Evolutionary conservation across 2,888 invertebrate genomes (phyloP).

Genomic region (Megastigmus dorsalis): DNA sequence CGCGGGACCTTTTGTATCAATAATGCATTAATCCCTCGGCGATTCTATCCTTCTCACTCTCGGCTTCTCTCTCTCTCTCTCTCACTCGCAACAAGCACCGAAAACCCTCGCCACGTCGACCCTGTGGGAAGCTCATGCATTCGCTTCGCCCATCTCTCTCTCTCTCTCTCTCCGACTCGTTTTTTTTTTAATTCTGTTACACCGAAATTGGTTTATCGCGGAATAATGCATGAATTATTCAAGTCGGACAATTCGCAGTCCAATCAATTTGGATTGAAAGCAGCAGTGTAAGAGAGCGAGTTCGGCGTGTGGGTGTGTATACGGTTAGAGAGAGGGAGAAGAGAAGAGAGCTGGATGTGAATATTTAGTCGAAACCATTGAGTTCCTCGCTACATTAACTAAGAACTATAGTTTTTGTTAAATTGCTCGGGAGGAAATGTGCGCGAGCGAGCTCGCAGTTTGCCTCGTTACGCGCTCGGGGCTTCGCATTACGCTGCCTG

Average conservation of each 20-base stretch:
- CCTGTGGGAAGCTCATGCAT: constrained; percentile 15
- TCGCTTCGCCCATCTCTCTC: background rate
- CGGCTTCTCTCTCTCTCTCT: background rate
- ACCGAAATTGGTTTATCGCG: constrained; percentile 70
- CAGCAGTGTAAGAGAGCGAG: constrained; percentile 40
- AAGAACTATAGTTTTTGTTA: constrained; percentile 49
- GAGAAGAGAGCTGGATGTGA: constrained; percentile 21
- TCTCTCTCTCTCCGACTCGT: constrained; percentile 45
- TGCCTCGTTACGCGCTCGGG: background rate
- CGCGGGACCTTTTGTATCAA: constrained; percentile 42
- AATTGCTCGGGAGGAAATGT: constrained; percentile 33
- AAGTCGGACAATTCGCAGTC: constrained; percentile 68
- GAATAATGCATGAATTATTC: constrained; percentile 72
- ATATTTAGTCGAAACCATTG: constrained; percentile 38
- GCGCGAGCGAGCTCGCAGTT: background rate
- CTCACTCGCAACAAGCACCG: too few species aligned
- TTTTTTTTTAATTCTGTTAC: constrained; percentile 46
- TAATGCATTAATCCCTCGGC: constrained; percentile 46
- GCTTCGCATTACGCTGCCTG: background rate
- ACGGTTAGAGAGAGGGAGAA: background rate
- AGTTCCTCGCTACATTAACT: constrained; percentile 42
- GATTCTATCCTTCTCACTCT: background rate
- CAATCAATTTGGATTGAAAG: constrained; percentile 69
- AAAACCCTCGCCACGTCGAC: background rate
- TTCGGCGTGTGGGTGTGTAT: background rate